Conservation (phyloP, 1,140 invertebrate genomes). For the Dendroctonus valens region DNA sequence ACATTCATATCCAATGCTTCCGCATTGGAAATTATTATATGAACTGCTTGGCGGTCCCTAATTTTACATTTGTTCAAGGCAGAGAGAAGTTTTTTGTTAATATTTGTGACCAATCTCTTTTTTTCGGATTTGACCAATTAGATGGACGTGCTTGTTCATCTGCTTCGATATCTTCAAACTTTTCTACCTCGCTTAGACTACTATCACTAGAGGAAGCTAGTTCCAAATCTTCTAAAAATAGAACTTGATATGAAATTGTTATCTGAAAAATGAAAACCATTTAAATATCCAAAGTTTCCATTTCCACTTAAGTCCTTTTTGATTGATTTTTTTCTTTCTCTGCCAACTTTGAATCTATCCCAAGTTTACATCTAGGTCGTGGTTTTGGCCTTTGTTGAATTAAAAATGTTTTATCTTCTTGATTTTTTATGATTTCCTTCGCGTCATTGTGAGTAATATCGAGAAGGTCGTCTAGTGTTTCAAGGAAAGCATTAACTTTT, state of each 20-base stretch:
- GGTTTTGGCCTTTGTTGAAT: too few relatives aligned
- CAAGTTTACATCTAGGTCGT: too few relatives aligned
- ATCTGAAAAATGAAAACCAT: not conserved
- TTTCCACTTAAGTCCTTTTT: too few relatives aligned
- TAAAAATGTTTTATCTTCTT: conserved; percentile 9
- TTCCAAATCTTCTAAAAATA: conserved; percentile 1
- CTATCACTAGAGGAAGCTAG: conserved; percentile 1
- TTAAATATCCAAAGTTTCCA: not conserved
- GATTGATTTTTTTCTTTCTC: too few relatives aligned
- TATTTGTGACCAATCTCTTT: not conserved
- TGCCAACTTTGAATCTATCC: too few relatives aligned
- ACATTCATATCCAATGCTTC: too few relatives aligned
- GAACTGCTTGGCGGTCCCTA: not conserved
- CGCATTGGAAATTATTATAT: too few relatives aligned
- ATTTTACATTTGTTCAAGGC: not conserved
- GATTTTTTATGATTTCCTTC: not conserved
- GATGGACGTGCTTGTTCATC: too few relatives aligned
- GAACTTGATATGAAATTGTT: not conserved
- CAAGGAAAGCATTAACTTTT: not conserved
- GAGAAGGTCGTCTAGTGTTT: conserved; percentile 2
- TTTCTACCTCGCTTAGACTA: conserved; percentile 1
- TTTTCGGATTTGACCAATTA: too few relatives aligned
- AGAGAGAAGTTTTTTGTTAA: not conserved
- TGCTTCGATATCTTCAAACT: conserved; percentile 1
- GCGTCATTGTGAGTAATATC: not conserved